These are phyloP conservation scores for Siderastrea siderea DNA, from an alignment of 92 coral and sea anemone genomes.

Conservation along the genomic window DNA sequence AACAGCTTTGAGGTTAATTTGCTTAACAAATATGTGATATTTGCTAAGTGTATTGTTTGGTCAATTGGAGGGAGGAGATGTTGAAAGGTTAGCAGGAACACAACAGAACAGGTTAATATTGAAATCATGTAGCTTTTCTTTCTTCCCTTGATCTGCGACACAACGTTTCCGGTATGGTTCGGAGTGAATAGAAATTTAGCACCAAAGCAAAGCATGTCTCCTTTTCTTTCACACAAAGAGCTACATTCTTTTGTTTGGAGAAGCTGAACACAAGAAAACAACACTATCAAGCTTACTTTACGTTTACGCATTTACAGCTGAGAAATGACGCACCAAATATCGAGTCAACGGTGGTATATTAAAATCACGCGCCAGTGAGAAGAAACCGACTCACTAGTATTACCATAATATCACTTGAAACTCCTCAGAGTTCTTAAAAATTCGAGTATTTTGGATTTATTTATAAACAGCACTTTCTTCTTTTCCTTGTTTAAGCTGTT, in stretches of 20 bases:
- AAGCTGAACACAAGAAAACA: neutral
- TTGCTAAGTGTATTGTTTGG: conserved; percentile 89
- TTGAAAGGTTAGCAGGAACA: conserved; percentile 73
- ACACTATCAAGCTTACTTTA: neutral
- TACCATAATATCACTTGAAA: conserved; percentile 14
- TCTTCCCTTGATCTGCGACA: conserved; percentile 60
- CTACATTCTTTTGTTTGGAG: conserved; percentile 31
- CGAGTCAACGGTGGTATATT: neutral
- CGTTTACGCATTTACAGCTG: neutral
- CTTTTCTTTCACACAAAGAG: conserved; percentile 26
- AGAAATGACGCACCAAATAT: conserved; percentile 10
- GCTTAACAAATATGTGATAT: conserved; percentile 89
- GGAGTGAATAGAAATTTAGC: neutral
- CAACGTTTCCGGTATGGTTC: conserved; percentile 77
- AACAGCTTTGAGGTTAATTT: conserved; percentile 68
- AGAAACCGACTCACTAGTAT: conserved; percentile 2
- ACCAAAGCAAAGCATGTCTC: conserved; percentile 2
- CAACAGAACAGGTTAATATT: conserved; percentile 46
- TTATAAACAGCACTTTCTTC: neutral
- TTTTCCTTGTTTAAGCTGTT: neutral
- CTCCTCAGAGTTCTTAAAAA: neutral
- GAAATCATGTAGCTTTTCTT: conserved; percentile 21
- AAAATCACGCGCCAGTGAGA: neutral
- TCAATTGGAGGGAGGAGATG: conserved; percentile 96
- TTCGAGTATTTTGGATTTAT: conserved; percentile 5